Evolutionary conservation across 2,888 invertebrate genomes (phyloP).

Genomic region (Amblyjoppa proteus): DNA sequence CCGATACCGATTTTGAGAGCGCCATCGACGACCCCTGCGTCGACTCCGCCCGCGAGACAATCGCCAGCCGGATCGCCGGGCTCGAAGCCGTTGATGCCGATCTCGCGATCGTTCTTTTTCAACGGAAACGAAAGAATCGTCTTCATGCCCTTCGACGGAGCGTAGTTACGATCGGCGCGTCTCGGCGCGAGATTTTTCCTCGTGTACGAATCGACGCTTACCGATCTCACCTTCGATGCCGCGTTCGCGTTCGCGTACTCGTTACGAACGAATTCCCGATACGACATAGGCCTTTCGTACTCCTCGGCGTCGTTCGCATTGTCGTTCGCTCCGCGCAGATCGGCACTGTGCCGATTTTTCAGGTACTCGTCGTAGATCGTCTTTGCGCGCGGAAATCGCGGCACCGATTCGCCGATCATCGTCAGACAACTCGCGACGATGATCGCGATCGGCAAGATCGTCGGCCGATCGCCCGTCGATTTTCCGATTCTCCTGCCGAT

Average conservation of each 20-base stretch:
- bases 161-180: constrained; percentile 4
- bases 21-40: constrained; percentile 60
- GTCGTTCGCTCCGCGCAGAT: neutral
- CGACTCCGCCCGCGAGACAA: constrained; percentile 57
- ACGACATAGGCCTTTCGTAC: constrained; percentile 37
- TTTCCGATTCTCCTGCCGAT: constrained; percentile 55
- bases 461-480: constrained; percentile 32
- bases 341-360: constrained; percentile 59
- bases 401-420: constrained; percentile 20
- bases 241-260: constrained; percentile 7
- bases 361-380: constrained; percentile 42
- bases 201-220: neutral
- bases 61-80: constrained; percentile 55
- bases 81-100: constrained; percentile 14
- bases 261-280: constrained; percentile 28
- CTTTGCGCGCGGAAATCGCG: constrained; percentile 10
- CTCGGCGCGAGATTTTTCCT: constrained; percentile 27
- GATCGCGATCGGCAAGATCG: constrained; percentile 30
- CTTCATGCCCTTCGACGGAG: constrained; percentile 39
- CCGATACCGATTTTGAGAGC: constrained; percentile 62
- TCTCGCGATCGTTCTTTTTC: constrained; percentile 22
- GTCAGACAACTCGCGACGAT: constrained; percentile 29
- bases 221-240: neutral
- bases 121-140: constrained; percentile 57
- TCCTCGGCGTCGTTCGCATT: constrained; percentile 25